Evolutionary conservation across 2,113 vertebrate species (phyloP).

Genomic region (Anas platyrhynchos): DNA sequence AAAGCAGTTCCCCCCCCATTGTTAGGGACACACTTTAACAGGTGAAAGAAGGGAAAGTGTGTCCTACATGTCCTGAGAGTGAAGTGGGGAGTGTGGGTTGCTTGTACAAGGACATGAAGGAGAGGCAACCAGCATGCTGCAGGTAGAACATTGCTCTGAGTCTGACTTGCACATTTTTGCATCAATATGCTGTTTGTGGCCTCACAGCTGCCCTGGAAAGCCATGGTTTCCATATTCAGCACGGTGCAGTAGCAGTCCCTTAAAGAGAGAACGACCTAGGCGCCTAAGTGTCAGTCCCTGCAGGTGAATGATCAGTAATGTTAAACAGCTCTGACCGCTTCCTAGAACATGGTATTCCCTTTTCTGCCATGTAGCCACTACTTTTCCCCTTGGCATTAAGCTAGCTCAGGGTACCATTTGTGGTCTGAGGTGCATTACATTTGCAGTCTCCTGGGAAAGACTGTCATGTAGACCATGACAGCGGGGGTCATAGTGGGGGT

Average conservation of each 20-base stretch:
- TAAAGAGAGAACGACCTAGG: not conserved
- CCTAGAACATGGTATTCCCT: not conserved
- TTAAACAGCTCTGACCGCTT: not conserved
- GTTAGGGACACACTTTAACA: not conserved
- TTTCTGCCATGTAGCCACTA: not conserved
- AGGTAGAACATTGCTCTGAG: not conserved
- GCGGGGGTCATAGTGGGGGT: not conserved
- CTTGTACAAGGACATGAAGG: not conserved
- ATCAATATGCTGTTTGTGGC: not conserved
- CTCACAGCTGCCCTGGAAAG: not conserved
- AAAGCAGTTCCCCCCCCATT: not conserved
- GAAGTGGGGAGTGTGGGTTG: not conserved
- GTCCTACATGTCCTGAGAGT: not conserved
- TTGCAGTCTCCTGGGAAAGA: not conserved
- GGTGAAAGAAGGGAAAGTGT: not conserved
- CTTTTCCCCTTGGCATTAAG: not conserved
- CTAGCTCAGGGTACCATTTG: not conserved
- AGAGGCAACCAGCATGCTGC: fast-evolving
- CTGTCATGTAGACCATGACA: not conserved
- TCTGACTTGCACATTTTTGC: not conserved
- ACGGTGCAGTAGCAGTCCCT: not conserved
- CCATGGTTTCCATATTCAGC: not conserved
- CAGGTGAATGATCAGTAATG: not conserved
- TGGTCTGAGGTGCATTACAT: not conserved
- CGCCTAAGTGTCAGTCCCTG: not conserved